Percentiles rank a stretch among this genome's conserved stretches.
Conservation (phyloP, 1,140 invertebrate genomes). For the Tetragonula clypearis region DNA sequence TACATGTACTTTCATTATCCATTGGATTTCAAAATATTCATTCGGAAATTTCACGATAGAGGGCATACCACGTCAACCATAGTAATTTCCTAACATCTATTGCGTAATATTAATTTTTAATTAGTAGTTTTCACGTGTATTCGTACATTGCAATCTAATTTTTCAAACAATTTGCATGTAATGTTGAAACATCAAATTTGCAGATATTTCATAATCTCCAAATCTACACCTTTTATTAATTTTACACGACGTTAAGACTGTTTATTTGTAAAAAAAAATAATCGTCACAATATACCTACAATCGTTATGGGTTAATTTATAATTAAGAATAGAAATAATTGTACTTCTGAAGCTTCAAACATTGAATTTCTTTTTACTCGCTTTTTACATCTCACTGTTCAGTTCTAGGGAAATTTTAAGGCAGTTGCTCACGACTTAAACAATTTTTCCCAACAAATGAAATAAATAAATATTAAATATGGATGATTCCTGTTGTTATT, state of each 20-base stretch:
- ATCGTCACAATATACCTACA: not conserved
- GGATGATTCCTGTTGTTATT: not conserved
- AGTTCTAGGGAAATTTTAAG: slow-evolving; percentile 4
- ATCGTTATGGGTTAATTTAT: no score
- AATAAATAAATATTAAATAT: not conserved
- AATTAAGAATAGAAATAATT: not conserved
- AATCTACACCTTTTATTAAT: not conserved
- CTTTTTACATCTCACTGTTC: no score
- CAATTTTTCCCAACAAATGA: not conserved
- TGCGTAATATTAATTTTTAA: not conserved
- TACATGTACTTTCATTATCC: not conserved
- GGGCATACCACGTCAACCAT: not conserved
- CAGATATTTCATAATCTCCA: not conserved
- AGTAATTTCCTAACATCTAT: not conserved
- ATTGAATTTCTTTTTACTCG: not conserved
- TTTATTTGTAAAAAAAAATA: not conserved
- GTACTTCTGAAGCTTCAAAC: not conserved
- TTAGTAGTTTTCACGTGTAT: not conserved
- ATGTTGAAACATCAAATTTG: not conserved
- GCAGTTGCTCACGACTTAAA: no score
- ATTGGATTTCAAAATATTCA: not conserved
- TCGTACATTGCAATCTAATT: not conserved
- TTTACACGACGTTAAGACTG: not conserved
- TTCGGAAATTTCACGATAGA: not conserved
- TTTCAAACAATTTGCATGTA: not conserved